Base-by-base conservation (phyloP, 2,888 invertebrate genomes). In the Brassicogethes aeneus region DNA sequence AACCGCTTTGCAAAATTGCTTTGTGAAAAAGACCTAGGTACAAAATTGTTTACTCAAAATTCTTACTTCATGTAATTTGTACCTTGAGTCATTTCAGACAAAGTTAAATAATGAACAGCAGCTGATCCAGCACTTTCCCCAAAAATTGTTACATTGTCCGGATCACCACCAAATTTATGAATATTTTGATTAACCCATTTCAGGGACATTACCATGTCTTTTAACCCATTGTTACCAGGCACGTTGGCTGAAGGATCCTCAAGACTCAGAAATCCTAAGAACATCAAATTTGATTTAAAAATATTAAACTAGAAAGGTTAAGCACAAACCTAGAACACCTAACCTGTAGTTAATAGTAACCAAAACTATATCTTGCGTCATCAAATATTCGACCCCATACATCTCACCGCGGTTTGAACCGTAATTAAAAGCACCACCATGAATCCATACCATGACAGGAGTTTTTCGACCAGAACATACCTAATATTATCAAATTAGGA, bases 71-170 rank as follows among this genome's bases (percentile, higher is more conserved):
- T n/a, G n/a, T n/a, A n/a, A n/a, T n/a, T n/a, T n/a, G 39, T 52
- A 59, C 64, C 64, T 51, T 66, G 68, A 1, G 72, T 61, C 45
- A 68, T 61, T 15, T 72, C 69, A 0, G 72, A 71, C 3, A 74
- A 48, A 47, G 69, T 64, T 51, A 73, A 61, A 48, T 68, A 74
- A 47, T 75, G 73, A 1, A 70, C 65, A 1, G 71, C 69, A 16
- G 69, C 70, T 8, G 62, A 68, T 1, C 75, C 75, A 1, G 74
- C 74, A 47, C 75, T 74, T 54, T 74, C 72, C 1, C 75, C 75
- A 52, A 73, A 71, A 8, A 75, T 62, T 0, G 74, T 74, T 2
- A 75, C 72, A 44, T 75, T 75, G 3, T 69, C 55, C 0, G 70
- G 62, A 58, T 75, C 70, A 2, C 75, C 75, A 23, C 71, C 70